Evolutionary conservation across 2,888 invertebrate species (phyloP).

Genomic region (Patella caerulea): DNA sequence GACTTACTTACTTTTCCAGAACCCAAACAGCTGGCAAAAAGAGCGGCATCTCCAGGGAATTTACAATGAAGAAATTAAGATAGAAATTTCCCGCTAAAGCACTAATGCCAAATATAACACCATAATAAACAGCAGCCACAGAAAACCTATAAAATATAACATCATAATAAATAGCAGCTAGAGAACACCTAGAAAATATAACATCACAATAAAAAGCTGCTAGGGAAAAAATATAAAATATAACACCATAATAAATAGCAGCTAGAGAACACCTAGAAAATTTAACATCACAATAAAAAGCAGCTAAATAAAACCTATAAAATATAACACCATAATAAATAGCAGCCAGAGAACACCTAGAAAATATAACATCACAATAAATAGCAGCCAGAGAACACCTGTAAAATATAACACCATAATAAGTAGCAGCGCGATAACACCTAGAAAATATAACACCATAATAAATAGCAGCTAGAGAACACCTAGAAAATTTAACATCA

Average conservation of each 20-base stretch:
- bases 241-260: too few species aligned
- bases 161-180: too few species aligned
- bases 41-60: constrained; percentile 21
- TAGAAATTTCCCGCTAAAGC: constrained; percentile 24
- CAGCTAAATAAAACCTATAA: constrained; percentile 20
- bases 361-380: too few species aligned
- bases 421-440: too few species aligned
- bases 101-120: constrained; percentile 28
- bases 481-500: not conserved
- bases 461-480: not conserved
- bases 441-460: too few species aligned
- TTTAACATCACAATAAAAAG: constrained; percentile 23
- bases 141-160: constrained; percentile 13
- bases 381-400: too few species aligned
- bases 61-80: constrained; percentile 30
- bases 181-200: too few species aligned
- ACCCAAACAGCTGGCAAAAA: constrained; percentile 7
- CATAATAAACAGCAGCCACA: constrained; percentile 24
- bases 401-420: too few species aligned
- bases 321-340: constrained; percentile 28
- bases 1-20: not conserved
- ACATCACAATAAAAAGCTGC: too few species aligned
- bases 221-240: too few species aligned
- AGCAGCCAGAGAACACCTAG: constrained; percentile 16
- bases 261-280: constrained; percentile 21